These are phyloP conservation scores for Therioaphis trifolii DNA, from an alignment of 2,888 invertebrate species.

Conservation along the genomic window DNA sequence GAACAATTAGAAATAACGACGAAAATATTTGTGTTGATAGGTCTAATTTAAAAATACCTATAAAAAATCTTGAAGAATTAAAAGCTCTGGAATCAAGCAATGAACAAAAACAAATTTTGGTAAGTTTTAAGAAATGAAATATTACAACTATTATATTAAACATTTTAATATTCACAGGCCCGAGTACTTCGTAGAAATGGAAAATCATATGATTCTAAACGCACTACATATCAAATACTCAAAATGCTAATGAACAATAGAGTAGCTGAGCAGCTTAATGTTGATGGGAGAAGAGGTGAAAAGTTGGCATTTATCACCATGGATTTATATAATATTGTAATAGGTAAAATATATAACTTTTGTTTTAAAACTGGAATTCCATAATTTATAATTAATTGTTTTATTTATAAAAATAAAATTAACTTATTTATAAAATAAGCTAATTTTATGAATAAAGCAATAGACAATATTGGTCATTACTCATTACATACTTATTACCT, in stretches of 20 bases:
- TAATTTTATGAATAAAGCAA: too few species aligned
- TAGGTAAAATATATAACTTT: too few species aligned
- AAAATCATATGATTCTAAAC: conserved; percentile 13
- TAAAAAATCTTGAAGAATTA: conserved; percentile 21
- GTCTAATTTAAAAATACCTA: neutral
- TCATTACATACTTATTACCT: too few species aligned
- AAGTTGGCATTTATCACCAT: too few species aligned
- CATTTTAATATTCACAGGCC: neutral
- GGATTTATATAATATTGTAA: too few species aligned
- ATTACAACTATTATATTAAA: conserved; percentile 12
- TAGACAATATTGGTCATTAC: too few species aligned
- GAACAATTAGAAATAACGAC: neutral
- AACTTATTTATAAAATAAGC: too few species aligned
- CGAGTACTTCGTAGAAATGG: conserved; percentile 16
- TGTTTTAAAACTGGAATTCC: too few species aligned
- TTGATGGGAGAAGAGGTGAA: too few species aligned
- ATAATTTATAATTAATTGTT: too few species aligned
- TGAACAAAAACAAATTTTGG: neutral
- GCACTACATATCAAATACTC: conserved; percentile 1
- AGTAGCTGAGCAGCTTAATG: too few species aligned
- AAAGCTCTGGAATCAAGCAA: neutral
- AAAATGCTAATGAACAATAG: neutral
- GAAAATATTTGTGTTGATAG: neutral
- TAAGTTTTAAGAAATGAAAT: neutral
- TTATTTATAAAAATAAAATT: too few species aligned